phyloP scores from a whole-genome alignment of 1,140 invertebrate genomes.

The Drosophila ambigua region DNA sequence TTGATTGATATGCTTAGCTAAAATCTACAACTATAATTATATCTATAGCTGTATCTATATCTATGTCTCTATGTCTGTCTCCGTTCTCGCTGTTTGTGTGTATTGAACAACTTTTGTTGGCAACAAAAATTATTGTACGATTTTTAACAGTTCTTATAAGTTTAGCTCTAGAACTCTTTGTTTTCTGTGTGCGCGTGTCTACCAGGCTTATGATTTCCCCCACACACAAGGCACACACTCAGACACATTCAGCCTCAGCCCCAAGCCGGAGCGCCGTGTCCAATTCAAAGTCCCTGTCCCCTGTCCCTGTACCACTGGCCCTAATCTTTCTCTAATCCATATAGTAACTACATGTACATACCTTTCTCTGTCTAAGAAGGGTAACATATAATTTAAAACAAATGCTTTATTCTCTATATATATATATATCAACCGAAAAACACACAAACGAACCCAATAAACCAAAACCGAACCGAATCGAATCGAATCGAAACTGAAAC shows the following conservation, averaged over 20 bases:
- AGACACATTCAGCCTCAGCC: conserved; percentile 8
- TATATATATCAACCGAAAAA: conserved; percentile 1
- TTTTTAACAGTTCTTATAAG: conserved; percentile 33
- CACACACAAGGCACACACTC: conserved; percentile 1
- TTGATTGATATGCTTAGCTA: conserved; percentile 39
- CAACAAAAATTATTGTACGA: conserved; percentile 30
- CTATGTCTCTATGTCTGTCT: conserved; percentile 49
- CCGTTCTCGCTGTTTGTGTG: conserved; percentile 31
- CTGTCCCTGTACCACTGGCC: too few relatives aligned
- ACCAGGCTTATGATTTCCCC: conserved; percentile 11
- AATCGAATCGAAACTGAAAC: conserved; percentile 10
- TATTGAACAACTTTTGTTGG: conserved; percentile 8
- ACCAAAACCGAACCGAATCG: conserved; percentile 25
- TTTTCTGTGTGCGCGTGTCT: conserved; percentile 28
- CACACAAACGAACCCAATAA: conserved; percentile 9
- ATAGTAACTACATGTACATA: too few relatives aligned
- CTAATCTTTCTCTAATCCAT: too few relatives aligned
- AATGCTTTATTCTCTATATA: conserved; percentile 49
- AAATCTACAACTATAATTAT: conserved; percentile 19
- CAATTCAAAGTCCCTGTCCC: too few relatives aligned
- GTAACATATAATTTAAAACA: conserved; percentile 31
- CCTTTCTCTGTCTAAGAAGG: conserved; percentile 6
- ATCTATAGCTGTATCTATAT: conserved; percentile 33
- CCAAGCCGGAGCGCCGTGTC: background rate
- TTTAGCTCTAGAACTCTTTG: conserved; percentile 25